Evolutionary conservation across 2,888 invertebrate genomes (phyloP), one percentile per base, ranked within the genome.

Genomic region (Drosophila nr. fundita): DNA sequence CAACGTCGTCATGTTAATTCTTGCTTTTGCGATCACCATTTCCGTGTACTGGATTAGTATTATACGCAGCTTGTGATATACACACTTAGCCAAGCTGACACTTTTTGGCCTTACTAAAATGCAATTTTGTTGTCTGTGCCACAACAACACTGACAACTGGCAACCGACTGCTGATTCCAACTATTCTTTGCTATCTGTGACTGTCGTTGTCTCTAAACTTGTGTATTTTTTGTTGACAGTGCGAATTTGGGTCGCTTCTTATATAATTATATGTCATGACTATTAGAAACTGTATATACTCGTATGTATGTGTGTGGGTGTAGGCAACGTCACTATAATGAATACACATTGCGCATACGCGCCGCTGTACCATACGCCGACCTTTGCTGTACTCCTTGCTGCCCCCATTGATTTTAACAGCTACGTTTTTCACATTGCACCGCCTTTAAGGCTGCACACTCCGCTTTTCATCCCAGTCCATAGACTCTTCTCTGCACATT

Each of bases 61-160:
- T 40, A 10, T 2, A 4, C 40, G n/a, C n/a, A n/a, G 38, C 3
- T n/a, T n/a, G 8, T n/a, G n/a, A 8, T 38, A 8, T n/a, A n/a
- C 3, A 18, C 18, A 38, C 32, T 32, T 32, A 32, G 32, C 32
- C 11, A 32, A 32, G 32, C 48, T 32, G 48, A 49, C 48, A 54
- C 55, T 59, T 68, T 24, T 62, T 49, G 61, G 61, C 65, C 36
- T 34, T 40, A 50, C 65, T 53, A 69, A 42, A 80, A 78, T 80
- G 77, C 77, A 78, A 75, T 78, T 75, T 78, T 62, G 65, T 66
- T 80, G 78, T 78, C 67, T 67, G 67, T 67, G 69, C 60, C 59
- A 32, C 66, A 68, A 65, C 42, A 24, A 24, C 24, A 24, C 24
- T 1, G 24, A 24, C 24, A 24, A 1, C 24, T n/a, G n/a, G 64